Evolutionary conservation across 2,888 invertebrate species (phyloP).

Genomic region (Kuschelorhynchus macadamiae): DNA sequence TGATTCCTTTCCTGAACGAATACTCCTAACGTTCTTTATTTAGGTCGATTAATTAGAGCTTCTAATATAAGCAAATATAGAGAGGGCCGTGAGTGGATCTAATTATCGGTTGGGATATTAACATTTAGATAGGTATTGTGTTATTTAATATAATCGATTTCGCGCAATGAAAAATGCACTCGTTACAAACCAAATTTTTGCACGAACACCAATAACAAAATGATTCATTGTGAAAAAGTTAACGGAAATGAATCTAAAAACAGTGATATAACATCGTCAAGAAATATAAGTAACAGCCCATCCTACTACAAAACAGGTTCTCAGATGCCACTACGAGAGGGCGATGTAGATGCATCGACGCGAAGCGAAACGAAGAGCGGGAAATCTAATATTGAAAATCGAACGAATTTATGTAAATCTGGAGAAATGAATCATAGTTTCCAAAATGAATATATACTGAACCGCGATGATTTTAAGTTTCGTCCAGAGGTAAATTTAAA

Average conservation of each 20-base stretch:
- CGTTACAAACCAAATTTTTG: not conserved
- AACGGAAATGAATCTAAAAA: conserved; percentile 32
- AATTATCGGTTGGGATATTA: too few relatives aligned
- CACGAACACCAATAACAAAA: conserved; percentile 51
- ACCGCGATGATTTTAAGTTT: not conserved
- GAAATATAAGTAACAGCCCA: conserved; percentile 53
- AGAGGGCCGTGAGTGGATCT: not conserved
- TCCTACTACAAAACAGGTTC: conserved; percentile 48
- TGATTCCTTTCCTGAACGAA: conserved; percentile 19
- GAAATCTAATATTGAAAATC: conserved; percentile 54
- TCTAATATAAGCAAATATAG: not conserved
- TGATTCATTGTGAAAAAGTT: not conserved
- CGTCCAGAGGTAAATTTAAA: not conserved
- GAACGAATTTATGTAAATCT: conserved; percentile 42
- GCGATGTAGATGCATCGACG: conserved; percentile 64
- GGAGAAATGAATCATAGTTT: conserved; percentile 13
- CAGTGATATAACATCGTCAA: conserved; percentile 54
- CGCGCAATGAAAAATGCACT: conserved; percentile 1
- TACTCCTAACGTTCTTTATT: not conserved
- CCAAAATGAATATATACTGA: not conserved
- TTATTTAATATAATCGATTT: not conserved
- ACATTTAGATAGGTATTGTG: too few relatives aligned
- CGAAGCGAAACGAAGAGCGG: conserved; percentile 60
- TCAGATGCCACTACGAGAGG: conserved; percentile 60
- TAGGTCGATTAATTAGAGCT: not conserved